Evolutionary conservation across 2,113 vertebrate species (phyloP).

Genomic region (Pollachius pollachius): DNA sequence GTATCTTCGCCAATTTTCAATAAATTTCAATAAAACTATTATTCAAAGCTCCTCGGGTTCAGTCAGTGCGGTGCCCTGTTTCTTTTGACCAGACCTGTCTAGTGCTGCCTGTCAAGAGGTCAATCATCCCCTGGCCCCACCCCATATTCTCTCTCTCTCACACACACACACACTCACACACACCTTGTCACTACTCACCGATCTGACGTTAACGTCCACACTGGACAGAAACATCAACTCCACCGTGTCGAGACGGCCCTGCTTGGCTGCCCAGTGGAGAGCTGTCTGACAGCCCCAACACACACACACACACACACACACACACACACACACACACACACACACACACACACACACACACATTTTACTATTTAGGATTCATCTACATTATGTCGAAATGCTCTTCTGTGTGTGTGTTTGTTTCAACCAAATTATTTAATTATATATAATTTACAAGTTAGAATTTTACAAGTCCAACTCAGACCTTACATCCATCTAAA

Average conservation of each 20-base stretch:
- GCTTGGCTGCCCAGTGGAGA: constrained; percentile 75
- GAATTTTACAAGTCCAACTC: too few species aligned
- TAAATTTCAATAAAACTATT: background rate
- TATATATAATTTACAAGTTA: too few species aligned
- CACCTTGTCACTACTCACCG: constrained; percentile 67
- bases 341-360: too few species aligned
- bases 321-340: constrained; percentile 18
- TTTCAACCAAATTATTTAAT: too few species aligned
- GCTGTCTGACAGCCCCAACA: constrained; percentile 64
- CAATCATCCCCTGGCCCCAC: too few species aligned
- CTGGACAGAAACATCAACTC: constrained; percentile 74
- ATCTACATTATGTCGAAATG: too few species aligned
- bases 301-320: constrained; percentile 11
- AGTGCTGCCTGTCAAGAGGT: background rate
- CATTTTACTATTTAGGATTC: too few species aligned
- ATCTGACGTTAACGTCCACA: constrained; percentile 78
- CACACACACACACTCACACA: too few species aligned
- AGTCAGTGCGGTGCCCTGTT: background rate
- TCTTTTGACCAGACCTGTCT: background rate
- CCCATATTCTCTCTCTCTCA: too few species aligned
- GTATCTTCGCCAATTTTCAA: background rate
- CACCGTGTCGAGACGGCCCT: constrained; percentile 58
- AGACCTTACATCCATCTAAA: too few species aligned
- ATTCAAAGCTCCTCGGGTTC: too few species aligned
- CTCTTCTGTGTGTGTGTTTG: too few species aligned